A percentile compares a stretch with the other conserved stretches of the same genome.
These are phyloP conservation scores for Pegoplata infirma DNA, from an alignment of 2,888 invertebrate genomes.

Conservation along the genomic window DNA sequence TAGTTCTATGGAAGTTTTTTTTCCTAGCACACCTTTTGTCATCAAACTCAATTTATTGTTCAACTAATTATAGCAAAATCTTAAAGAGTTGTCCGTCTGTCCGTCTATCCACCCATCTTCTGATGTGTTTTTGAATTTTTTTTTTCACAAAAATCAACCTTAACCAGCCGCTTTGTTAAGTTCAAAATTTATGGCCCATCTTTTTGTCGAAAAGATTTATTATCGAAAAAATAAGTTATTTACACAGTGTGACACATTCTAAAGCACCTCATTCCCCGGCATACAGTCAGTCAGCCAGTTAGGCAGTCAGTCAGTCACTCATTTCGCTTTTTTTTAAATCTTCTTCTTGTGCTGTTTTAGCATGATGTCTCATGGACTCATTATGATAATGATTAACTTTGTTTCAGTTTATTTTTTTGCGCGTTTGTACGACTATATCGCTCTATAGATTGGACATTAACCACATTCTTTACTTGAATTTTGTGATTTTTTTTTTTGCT, in stretches of 20 bases:
- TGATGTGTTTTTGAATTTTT: slow-evolving; percentile 14
- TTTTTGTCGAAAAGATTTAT: slow-evolving; percentile 61
- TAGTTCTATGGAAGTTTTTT: background rate
- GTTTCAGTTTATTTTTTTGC: too few relatives aligned
- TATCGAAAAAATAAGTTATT: slow-evolving; percentile 45
- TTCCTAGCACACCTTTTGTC: slow-evolving; percentile 23
- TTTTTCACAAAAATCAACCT: slow-evolving; percentile 1
- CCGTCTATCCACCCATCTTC: slow-evolving; percentile 10
- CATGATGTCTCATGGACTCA: slow-evolving; percentile 47
- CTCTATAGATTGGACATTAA: background rate
- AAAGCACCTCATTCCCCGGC: slow-evolving; percentile 4
- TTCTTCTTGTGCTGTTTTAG: slow-evolving; percentile 2
- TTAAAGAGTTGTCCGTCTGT: slow-evolving; percentile 7
- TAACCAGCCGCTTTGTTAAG: slow-evolving; percentile 42
- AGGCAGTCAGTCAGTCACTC: too few relatives aligned
- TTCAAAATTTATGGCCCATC: slow-evolving; percentile 59
- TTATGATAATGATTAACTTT: slow-evolving; percentile 59
- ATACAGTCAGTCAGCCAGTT: background rate
- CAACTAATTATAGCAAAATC: slow-evolving; percentile 55
- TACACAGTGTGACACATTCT: slow-evolving; percentile 59
- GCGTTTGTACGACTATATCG: background rate
- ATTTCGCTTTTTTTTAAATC: background rate
- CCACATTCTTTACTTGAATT: background rate
- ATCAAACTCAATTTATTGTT: slow-evolving; percentile 51
- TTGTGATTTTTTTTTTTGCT: slow-evolving; percentile 1